These are phyloP conservation scores for Prenolepis imparis DNA, from an alignment of 2,888 invertebrate genomes.

Conservation along the genomic window DNA sequence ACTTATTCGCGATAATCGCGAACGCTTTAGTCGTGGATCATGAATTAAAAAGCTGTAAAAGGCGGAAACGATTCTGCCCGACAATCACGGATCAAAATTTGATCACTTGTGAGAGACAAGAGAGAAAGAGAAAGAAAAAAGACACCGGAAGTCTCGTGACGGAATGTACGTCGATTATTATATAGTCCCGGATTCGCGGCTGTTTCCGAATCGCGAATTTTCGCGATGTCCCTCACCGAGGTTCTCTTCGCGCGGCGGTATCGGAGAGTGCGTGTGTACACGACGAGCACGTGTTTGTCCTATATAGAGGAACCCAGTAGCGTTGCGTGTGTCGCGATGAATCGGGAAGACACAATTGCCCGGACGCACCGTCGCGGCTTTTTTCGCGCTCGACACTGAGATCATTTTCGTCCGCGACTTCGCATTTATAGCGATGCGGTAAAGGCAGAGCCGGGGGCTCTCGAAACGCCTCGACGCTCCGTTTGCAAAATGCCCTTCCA, in stretches of 20 bases:
- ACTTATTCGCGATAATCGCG: background rate
- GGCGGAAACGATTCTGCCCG: background rate
- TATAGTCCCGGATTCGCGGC: background rate
- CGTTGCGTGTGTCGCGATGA: background rate
- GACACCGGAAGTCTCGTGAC: background rate
- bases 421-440: constrained; percentile 73
- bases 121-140: background rate
- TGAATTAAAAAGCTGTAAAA: constrained; percentile 1
- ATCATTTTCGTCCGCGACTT: constrained; percentile 75
- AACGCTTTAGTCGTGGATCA: background rate
- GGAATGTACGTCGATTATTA: background rate
- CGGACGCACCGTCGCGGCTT: constrained; percentile 59
- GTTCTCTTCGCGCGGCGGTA: background rate
- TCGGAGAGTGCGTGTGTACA: background rate
- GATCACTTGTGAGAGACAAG: background rate
- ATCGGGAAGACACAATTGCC: background rate
- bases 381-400: constrained; percentile 76
- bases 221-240: background rate
- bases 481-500: constrained; percentile 63
- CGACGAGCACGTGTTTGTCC: constrained; percentile 31
- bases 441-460: constrained; percentile 58
- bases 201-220: background rate
- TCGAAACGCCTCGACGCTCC: constrained; percentile 60
- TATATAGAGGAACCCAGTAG: background rate
- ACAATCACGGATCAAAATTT: constrained; percentile 4